Base-by-base conservation (phyloP, 2,888 invertebrate species). In the Polietes domitor region DNA sequence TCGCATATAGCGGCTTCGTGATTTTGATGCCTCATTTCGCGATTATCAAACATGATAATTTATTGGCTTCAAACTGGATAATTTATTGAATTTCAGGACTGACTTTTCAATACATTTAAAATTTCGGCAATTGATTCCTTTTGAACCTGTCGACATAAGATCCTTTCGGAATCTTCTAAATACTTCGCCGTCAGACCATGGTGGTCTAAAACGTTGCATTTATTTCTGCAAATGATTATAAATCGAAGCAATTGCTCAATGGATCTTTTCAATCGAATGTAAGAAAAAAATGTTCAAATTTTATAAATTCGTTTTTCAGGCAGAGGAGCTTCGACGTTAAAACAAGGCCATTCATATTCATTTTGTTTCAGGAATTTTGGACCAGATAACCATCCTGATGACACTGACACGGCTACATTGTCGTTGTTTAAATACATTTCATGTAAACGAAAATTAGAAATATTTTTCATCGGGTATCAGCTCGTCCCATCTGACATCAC, bases 271-370 rank as follows among this genome's bases (percentile, higher is more conserved):
- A 26, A 17, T 74, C 58, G 72, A 15, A 15, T 28, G 37, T 37
- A 74, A 2, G 43, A 61, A 5, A 61, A 74, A 55, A 61, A 63
- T 26, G n/a, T 26, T 75, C 47, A 63, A 63, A 41, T 9, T 74
- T 41, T 43, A 75, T 43, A 32, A 76, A 74, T 71, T 77, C 9
- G 72, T 80, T 71, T 50, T 71, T 58, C 2, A 58, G 1, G 7
- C 53, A 32, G 12, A 72, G 55, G 17, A 72, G 37, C n/a, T n/a
- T n/a, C n/a, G n/a, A n/a, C n/a, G n/a, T n/a, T n/a, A n/a, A n/a
- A n/a, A n/a, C n/a, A n/a, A n/a, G n/a, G n/a, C n/a, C n/a, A n/a
- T n/a, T n/a, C n/a, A n/a, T n/a, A n/a, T n/a, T n/a, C n/a, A n/a
- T n/a, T n/a, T n/a, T n/a, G n/a, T n/a, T n/a, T n/a, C n/a, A n/a